A percentile compares a stretch with the other conserved stretches of the same genome.
These are phyloP conservation scores for Gracilinanus agilis DNA, from an alignment of 2,113 vertebrate genomes.

Conservation along the genomic window DNA sequence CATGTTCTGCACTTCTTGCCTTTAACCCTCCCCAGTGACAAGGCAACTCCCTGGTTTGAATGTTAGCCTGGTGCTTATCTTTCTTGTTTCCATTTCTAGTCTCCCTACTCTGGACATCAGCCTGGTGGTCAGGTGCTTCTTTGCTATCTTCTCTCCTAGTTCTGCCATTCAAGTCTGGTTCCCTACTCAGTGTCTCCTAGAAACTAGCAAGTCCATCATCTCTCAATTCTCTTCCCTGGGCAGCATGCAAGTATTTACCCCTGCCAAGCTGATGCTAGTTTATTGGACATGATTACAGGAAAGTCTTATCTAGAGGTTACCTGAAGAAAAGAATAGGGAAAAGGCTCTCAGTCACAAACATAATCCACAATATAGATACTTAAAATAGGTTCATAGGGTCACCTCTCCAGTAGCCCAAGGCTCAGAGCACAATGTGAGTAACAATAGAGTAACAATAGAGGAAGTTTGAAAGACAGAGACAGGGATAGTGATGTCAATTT, in stretches of 20 bases:
- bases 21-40: not conserved
- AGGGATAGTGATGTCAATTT: not conserved
- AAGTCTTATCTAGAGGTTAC: not conserved
- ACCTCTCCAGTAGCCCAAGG: not conserved
- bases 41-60: not conserved
- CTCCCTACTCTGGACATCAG: not conserved
- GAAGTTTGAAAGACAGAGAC: not conserved
- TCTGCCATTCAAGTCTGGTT: not conserved
- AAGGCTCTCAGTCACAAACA: not conserved
- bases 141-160: not conserved
- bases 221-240: not conserved
- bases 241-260: not conserved
- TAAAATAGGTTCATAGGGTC: not conserved
- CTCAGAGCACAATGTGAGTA: not conserved
- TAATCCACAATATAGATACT: not conserved
- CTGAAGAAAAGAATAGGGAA: not conserved
- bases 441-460: not conserved
- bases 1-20: not conserved
- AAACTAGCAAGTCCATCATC: not conserved
- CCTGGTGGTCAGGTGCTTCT: not conserved
- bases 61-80: not conserved
- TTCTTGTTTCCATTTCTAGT: not conserved
- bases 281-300: not conserved
- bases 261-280: not conserved
- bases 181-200: not conserved